A percentile compares a stretch with the other conserved stretches of the same genome.
Conservation (phyloP, 2,888 invertebrate species). For the Hecatera dysodea region DNA sequence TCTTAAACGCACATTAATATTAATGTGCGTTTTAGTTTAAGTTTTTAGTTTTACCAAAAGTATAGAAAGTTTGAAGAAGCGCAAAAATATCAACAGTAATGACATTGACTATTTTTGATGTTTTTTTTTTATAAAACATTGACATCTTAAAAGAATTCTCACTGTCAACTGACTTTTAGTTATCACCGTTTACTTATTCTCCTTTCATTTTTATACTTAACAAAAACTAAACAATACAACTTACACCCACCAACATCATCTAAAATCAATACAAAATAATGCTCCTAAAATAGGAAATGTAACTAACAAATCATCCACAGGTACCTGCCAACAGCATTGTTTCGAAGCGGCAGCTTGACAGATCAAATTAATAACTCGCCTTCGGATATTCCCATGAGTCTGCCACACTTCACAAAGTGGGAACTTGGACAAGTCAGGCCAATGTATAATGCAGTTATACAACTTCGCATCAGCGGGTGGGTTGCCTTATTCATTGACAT, state of each 20-base stretch:
- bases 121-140: no score
- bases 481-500: slow-evolving; percentile 39
- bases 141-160: no score
- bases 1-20: no score
- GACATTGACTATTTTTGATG: no score
- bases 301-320: slow-evolving; percentile 48
- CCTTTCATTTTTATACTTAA: background rate
- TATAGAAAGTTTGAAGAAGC: no score
- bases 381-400: slow-evolving; percentile 53
- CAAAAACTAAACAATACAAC: background rate
- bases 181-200: no score
- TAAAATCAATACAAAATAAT: slow-evolving; percentile 32
- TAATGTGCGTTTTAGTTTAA: no score
- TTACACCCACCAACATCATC: background rate
- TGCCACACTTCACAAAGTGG: slow-evolving; percentile 61
- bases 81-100: no score
- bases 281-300: slow-evolving; percentile 31
- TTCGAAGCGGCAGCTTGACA: slow-evolving; percentile 54
- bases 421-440: slow-evolving; percentile 26
- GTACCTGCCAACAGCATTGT: slow-evolving; percentile 55
- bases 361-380: slow-evolving; percentile 67
- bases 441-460: slow-evolving; percentile 62
- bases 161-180: no score
- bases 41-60: no score
- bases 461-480: slow-evolving; percentile 37